Evolutionary conservation across 2,113 vertebrate species (phyloP).

Genomic region (Siphamia tubifer): DNA sequence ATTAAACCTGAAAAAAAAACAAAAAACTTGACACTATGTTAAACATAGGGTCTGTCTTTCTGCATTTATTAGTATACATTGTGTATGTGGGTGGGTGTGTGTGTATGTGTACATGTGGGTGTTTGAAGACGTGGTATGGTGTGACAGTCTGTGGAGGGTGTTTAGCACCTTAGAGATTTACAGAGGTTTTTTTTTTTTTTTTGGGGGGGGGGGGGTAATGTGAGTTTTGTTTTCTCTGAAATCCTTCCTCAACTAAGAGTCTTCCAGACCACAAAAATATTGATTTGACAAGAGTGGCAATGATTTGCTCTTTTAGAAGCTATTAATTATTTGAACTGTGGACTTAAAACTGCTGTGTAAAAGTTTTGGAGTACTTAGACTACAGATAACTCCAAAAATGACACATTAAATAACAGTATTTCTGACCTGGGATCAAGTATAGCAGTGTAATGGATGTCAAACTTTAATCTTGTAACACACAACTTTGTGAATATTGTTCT

Average conservation of each 20-base stretch:
- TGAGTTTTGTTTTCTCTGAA: too few relatives aligned
- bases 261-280: too few relatives aligned
- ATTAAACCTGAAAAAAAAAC: constrained; percentile 1
- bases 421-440: background rate
- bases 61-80: constrained; percentile 12
- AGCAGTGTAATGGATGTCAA: background rate
- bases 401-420: background rate
- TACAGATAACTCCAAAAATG: background rate
- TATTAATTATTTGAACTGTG: constrained; percentile 11
- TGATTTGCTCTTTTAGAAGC: background rate
- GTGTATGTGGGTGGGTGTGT: background rate
- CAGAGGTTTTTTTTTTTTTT: background rate
- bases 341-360: background rate
- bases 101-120: background rate
- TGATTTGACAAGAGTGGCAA: too few relatives aligned
- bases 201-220: too few relatives aligned
- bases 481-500: background rate
- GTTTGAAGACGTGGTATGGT: background rate
- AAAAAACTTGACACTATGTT: background rate
- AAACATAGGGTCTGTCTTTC: background rate
- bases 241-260: too few relatives aligned
- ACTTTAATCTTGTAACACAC: background rate
- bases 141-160: background rate
- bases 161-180: background rate
- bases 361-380: background rate